These are phyloP conservation scores for Drosophila meridionalis DNA, from an alignment of 2,888 invertebrate genomes.

Conservation along the genomic window DNA sequence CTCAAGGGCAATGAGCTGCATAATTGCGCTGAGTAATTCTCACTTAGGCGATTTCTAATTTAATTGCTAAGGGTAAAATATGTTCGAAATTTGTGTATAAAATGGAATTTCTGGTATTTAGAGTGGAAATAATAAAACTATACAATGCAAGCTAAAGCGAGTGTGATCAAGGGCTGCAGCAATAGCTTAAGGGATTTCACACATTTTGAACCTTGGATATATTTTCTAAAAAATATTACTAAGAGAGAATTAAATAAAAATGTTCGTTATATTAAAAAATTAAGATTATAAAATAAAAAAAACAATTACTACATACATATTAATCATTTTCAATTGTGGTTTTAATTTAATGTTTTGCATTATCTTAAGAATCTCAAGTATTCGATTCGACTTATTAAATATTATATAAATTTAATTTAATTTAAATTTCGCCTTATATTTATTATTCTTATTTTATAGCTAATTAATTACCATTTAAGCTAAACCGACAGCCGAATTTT, in stretches of 20 bases:
- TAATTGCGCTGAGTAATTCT: conserved; percentile 80
- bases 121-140: conserved; percentile 25
- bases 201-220: background rate
- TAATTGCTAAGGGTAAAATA: conserved; percentile 39
- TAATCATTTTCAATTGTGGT: no score
- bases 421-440: background rate
- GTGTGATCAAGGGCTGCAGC: conserved; percentile 14
- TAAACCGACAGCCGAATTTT: background rate
- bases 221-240: no score
- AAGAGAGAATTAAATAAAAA: no score
- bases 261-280: no score
- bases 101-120: conserved; percentile 14
- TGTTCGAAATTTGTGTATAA: conserved; percentile 5
- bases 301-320: no score
- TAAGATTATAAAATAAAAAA: no score
- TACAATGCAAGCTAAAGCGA: conserved; percentile 13
- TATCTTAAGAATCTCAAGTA: background rate
- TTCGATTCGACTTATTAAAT: background rate
- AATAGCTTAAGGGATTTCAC: conserved; percentile 8
- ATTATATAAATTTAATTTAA: background rate
- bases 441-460: background rate
- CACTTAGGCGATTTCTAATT: conserved; percentile 68
- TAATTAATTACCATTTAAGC: conserved; percentile 1
- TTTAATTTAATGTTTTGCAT: background rate
- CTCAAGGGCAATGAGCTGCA: conserved; percentile 80